Evolutionary conservation across 2,113 vertebrate genomes (phyloP), one percentile per base, ranked within the genome.

Genomic region (Heterochromis multidens): DNA sequence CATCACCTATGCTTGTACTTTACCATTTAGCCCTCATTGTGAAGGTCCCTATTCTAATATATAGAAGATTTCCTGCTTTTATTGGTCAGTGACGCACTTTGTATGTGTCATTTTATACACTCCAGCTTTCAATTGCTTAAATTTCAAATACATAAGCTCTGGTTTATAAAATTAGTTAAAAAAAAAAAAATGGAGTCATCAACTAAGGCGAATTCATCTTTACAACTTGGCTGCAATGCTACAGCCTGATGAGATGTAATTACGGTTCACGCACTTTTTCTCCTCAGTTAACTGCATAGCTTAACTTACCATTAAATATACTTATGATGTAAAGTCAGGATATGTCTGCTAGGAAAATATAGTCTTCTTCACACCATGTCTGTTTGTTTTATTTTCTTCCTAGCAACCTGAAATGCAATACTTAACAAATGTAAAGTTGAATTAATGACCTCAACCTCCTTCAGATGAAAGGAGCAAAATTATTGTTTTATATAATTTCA

Each of bases 181-280:
- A 8, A 4, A 21, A 4, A 19, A 7, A 21, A 72, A 17, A 35
- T 46, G 37, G 19, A 85, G 21, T 3, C 3, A 7, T 25, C n/a
- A 79, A 57, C 87, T 87, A 82, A 83, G 78, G 58, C 62, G 17
- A 40, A 62, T 77, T 76, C 63, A 52, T 78, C 63, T 89, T 85
- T 82, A 84, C 80, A 63, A 35, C 65, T 80, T 83, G 82, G 86
- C 86, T 82, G 58, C 43, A 7, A 10, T 74, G 27, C 27, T 54
- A 33, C 27, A 52, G 27, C 46, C 19, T 74, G 12, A 74, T 74
- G 27, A 33, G 46, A 54, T 54, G 46, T 11, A 74, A 33, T 74
- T 74, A 54, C 54, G 25, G 46, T 74, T 33, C 6, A 1, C 46
- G n/a, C 2, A 0, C 10, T 52, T 31, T 74, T 49, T 4, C 46